Conservation (phyloP, 1,140 invertebrate genomes). For the Aporrectodea caliginosa region DNA sequence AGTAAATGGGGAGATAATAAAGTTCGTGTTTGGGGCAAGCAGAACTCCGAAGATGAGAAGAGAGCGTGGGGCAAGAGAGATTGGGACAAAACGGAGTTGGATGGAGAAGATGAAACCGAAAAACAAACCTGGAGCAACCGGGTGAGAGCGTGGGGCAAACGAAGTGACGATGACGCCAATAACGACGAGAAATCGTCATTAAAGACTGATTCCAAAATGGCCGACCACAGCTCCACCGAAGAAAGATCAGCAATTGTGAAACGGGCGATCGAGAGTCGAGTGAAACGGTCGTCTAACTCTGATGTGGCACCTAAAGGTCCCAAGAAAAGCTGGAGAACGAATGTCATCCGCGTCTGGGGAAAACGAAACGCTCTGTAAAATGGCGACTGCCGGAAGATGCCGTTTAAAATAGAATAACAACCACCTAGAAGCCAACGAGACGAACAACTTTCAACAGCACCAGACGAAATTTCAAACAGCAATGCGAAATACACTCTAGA, state of each 20-base stretch:
- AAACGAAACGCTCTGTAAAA: no score
- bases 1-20: background rate
- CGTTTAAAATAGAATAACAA: no score
- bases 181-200: background rate
- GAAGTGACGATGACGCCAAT: background rate
- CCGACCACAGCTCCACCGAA: background rate
- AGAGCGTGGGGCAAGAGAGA: background rate
- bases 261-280: background rate
- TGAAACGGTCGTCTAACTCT: background rate
- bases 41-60: background rate
- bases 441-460: no score
- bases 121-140: background rate
- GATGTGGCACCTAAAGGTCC: background rate
- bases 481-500: no score
- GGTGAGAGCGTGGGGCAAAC: background rate
- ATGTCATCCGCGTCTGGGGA: background rate
- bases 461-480: no score
- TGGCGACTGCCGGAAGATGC: no score
- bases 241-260: background rate
- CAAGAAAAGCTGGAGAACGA: background rate
- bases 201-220: background rate
- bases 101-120: background rate
- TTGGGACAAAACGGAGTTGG: no score
- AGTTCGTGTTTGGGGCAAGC: background rate
- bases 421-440: no score